Percentiles rank a stretch among this genome's conserved stretches.
Conservation (phyloP, 2,797 vertebrate genomes). For the Tragopan temminckii region DNA sequence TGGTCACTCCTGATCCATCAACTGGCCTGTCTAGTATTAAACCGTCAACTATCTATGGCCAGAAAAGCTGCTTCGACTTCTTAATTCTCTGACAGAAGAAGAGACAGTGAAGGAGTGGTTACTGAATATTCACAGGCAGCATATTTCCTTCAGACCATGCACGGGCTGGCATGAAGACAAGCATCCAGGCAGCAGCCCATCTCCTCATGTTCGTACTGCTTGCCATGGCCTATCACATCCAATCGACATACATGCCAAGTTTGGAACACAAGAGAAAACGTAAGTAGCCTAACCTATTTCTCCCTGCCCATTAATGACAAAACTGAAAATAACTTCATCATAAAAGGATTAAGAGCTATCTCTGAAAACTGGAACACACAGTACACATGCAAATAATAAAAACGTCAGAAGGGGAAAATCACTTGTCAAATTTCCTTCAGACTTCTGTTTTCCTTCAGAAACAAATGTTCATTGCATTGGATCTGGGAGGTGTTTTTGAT, state of each 20-base stretch:
- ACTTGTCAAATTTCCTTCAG: background rate
- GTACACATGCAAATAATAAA: constrained; percentile 6
- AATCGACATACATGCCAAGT: constrained; percentile 34
- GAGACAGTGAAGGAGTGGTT: constrained; percentile 1
- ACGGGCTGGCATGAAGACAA: constrained; percentile 41
- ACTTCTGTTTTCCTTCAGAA: constrained; percentile 12
- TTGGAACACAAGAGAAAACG: constrained; percentile 12
- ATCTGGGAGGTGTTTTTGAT: background rate
- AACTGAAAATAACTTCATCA: background rate
- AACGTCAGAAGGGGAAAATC: constrained; percentile 14
- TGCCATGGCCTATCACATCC: constrained; percentile 12
- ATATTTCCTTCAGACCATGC: constrained; percentile 54
- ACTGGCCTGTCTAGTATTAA: background rate
- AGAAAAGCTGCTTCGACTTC: constrained; percentile 29
- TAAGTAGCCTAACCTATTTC: background rate
- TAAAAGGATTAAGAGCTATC: constrained; percentile 15
- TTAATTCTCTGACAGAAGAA: constrained; percentile 28
- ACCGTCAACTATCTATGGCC: background rate
- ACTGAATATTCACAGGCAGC: constrained; percentile 61
- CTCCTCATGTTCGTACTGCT: background rate
- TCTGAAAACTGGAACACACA: background rate
- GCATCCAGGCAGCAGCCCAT: constrained; percentile 15
- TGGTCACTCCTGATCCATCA: background rate
- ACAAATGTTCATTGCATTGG: background rate
- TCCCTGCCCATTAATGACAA: background rate